Base-by-base conservation (phyloP, 1,140 invertebrate species). In the Pachypeltis micranthus region DNA sequence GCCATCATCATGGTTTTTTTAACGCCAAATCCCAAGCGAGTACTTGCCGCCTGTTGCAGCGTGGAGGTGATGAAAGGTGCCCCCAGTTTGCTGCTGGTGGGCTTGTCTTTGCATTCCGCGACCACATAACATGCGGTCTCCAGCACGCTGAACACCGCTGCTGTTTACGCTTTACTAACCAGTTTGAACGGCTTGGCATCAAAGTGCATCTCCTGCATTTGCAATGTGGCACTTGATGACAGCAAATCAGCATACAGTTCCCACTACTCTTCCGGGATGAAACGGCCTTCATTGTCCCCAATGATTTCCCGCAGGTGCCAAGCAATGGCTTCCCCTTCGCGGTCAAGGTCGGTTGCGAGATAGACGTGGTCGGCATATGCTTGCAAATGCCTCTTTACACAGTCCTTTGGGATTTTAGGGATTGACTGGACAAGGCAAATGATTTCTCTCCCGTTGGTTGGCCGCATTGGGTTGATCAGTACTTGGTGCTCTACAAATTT, bases 291-390 rank as follows among this genome's bases (percentile, higher is more conserved):
- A 59, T 7, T 4, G 12, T 27, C 7, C 3, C 61, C 26, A 25
- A 65, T n/a, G 7, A 61, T 29, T 24, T 67, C 63, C n/a, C n/a
- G 7, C 12, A 67, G 12, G 28, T 67, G 66, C 66, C 66, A 68
- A 3, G 59, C 14, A 31, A 67, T 67, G 2, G 66, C 47, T 59
- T 67, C 66, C 2, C 66, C 66, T 51, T 67, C 66, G 14, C 66
- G 55, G 54, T 67, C 66, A 23, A 23, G 63, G 51, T 67, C 66
- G 44, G 66, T 68, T 12, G 66, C 66, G 44, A 67, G 66, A 47
- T 57, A 63, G 2, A 67, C 21, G 3, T 24, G 4, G 24, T 67
- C 66, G 23, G 26, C 44, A 12, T 21, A 27, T 24, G 14, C 7
- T 4, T 3, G 7, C 51, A 51, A 28, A 19, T 25, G 19, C 16